These are phyloP conservation scores for Sebastes itinus DNA, from an alignment of 2,797 vertebrate genomes.

Conservation along the genomic window DNA sequence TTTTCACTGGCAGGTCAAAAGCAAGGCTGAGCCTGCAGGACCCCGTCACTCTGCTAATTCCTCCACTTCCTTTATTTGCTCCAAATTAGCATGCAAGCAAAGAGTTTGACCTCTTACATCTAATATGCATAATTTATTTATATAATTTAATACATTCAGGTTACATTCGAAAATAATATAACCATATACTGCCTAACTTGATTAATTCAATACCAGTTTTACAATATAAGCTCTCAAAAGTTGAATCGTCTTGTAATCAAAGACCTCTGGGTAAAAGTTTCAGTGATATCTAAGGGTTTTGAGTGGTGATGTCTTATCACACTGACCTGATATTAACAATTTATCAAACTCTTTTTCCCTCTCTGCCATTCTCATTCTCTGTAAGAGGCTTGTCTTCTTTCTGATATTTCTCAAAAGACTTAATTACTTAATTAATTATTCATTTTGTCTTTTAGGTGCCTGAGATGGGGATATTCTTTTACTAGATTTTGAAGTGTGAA, in stretches of 20 bases:
- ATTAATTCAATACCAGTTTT: not conserved
- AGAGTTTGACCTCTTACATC: slow-evolving; percentile 20
- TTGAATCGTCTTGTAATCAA: not conserved
- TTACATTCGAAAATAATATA: not conserved
- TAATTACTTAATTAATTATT: too few relatives aligned
- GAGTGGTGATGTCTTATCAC: not conserved
- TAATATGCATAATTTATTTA: not conserved
- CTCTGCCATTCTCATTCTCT: not conserved
- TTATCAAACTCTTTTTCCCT: not conserved
- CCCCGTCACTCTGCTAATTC: slow-evolving; percentile 16
- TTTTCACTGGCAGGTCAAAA: slow-evolving; percentile 44
- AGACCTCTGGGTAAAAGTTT: not conserved
- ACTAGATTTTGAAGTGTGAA: not conserved
- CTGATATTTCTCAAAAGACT: not conserved
- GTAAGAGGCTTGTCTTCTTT: not conserved
- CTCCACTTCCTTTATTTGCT: slow-evolving; percentile 15
- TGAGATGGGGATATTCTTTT: not conserved
- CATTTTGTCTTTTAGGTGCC: not conserved
- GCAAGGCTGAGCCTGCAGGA: slow-evolving; percentile 13
- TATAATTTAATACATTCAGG: not conserved
- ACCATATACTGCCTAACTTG: not conserved
- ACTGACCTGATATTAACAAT: not conserved
- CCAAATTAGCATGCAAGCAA: slow-evolving; percentile 49
- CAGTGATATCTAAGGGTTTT: not conserved
- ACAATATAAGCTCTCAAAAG: not conserved